These are phyloP conservation scores for Glaucopsyche alexis DNA, from an alignment of 2,888 invertebrate genomes.

Conservation along the genomic window DNA sequence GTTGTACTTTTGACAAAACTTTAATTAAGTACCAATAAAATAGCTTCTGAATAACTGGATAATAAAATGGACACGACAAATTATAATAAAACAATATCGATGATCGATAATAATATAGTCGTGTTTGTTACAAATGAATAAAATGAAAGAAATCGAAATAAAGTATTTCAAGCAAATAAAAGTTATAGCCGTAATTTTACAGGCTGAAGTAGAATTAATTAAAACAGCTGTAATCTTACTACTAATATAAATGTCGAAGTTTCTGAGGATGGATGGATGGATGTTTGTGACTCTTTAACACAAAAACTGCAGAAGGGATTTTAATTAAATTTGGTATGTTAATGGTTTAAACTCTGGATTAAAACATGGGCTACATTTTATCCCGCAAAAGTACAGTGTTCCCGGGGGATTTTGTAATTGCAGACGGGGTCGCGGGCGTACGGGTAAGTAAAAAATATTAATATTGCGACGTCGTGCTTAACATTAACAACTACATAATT, in stretches of 20 bases:
- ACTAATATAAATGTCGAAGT: no score
- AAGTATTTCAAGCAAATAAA: neutral
- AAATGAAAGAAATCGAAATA: neutral
- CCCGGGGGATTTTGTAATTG: no score
- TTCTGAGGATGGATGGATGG: no score
- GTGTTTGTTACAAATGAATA: neutral
- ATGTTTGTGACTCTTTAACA: no score
- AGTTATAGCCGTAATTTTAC: neutral
- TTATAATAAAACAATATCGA: slow-evolving; percentile 7
- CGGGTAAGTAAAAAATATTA: neutral
- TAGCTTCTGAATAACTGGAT: neutral
- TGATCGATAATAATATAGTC: neutral
- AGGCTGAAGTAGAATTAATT: neutral
- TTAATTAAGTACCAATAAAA: slow-evolving; percentile 24
- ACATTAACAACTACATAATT: slow-evolving; percentile 26
- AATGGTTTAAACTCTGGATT: no score
- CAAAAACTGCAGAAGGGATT: no score
- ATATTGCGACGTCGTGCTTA: slow-evolving; percentile 13
- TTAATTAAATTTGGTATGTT: no score
- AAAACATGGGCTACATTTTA: no score
- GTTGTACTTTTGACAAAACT: slow-evolving; percentile 40
- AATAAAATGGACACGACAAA: slow-evolving; percentile 4
- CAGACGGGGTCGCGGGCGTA: no score
- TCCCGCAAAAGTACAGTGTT: no score
- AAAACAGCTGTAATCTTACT: neutral